Evolutionary conservation across 1,140 invertebrate species (phyloP).

Genomic region (Mercenaria mercenaria): DNA sequence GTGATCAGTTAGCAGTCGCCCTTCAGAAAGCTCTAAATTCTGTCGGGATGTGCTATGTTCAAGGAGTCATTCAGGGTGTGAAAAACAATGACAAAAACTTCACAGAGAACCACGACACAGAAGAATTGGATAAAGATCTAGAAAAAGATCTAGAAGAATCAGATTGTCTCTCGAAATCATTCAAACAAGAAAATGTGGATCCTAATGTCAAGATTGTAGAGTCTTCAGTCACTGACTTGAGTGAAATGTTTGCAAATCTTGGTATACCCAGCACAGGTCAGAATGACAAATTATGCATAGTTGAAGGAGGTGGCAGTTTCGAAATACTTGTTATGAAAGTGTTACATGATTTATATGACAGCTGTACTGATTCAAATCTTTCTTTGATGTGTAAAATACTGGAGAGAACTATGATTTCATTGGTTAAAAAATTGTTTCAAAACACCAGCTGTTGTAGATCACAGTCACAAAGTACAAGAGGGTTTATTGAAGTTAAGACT

Average conservation of each 20-base stretch:
- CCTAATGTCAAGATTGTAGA: too few species aligned
- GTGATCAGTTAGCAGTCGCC: slow-evolving; percentile 29
- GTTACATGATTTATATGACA: background rate
- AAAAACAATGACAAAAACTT: too few species aligned
- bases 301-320: slow-evolving; percentile 37
- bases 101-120: too few species aligned
- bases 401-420: slow-evolving; percentile 14
- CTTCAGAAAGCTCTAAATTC: slow-evolving; percentile 34
- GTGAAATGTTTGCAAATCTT: too few species aligned
- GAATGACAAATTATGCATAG: background rate
- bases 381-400: slow-evolving; percentile 1
- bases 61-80: background rate
- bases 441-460: background rate
- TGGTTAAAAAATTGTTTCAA: slow-evolving; percentile 19
- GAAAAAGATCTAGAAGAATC: too few species aligned
- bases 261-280: too few species aligned
- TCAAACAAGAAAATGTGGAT: too few species aligned
- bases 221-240: too few species aligned
- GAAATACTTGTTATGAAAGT: slow-evolving; percentile 17
- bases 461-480: background rate
- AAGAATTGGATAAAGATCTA: too few species aligned
- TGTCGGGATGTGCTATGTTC: slow-evolving; percentile 14
- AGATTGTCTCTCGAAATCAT: too few species aligned
- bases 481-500: background rate
- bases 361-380: slow-evolving; percentile 7